These are phyloP conservation scores for Okapia johnstoni DNA, from an alignment of 2,113 vertebrate genomes.

Conservation along the genomic window DNA sequence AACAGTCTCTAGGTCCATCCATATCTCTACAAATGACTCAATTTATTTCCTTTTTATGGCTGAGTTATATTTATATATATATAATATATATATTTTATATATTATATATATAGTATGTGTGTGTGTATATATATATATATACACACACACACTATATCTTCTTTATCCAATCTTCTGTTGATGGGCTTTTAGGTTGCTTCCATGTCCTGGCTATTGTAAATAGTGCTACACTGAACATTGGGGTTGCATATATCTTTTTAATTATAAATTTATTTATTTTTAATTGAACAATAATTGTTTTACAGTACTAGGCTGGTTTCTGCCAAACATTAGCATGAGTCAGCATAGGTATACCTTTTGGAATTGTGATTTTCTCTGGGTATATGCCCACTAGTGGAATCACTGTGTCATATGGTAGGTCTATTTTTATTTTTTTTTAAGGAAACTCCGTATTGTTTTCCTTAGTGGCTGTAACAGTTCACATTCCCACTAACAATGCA, in stretches of 20 bases:
- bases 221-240: neutral
- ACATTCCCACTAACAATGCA: neutral
- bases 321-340: neutral
- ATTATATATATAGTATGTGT: no score
- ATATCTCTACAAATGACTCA: neutral
- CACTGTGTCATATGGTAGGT: neutral
- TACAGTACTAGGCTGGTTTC: neutral
- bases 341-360: neutral
- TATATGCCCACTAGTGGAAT: neutral
- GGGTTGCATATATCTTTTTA: neutral
- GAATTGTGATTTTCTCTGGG: neutral
- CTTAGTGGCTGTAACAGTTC: neutral
- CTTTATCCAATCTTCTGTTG: neutral
- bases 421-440: neutral
- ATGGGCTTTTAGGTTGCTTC: neutral
- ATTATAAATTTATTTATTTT: neutral
- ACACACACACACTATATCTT: neutral
- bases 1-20: neutral
- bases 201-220: neutral
- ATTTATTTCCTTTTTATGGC: neutral
- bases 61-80: neutral
- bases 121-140: no score
- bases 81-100: no score
- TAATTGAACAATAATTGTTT: neutral
- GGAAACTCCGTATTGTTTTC: neutral